Base-by-base conservation (phyloP, 2,113 vertebrate species). In the Chinchilla lanigera region DNA sequence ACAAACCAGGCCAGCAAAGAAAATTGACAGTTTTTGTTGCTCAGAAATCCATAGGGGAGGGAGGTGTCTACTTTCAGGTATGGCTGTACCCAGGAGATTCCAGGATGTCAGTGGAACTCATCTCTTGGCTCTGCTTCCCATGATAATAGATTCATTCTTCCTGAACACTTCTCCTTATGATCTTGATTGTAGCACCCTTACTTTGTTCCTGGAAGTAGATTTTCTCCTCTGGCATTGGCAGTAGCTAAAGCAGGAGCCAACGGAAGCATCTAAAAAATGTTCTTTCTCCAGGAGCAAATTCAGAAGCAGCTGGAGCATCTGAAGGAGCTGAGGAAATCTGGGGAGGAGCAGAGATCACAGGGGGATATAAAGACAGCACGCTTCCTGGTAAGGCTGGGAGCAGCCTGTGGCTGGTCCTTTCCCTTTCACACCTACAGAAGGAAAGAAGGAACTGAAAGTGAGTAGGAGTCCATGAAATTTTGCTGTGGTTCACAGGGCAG, bases 271-370 rank as follows among this genome's bases (percentile, higher is more conserved):
- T 88, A 35, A 67, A 44, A 52, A 85, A 4, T 38, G 12, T 24
- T 94, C 9, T 86, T 94, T 92, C 26, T 52, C 87, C 94, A 98
- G 98, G 94, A 95, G 30, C 77, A 97, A 86, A 97, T 98, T 86
- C 93, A 94, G 78, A 90, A 92, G 87, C 96, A 96, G 54, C 82
- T 98, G 94, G 90, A 96, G 11, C 65, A 86, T 38, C 96, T 98
- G 96, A 96, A 96, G 78, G 35, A 90, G 19, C 38, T 97, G 96
- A 97, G 92, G 85, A 90, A 30, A 41, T 93, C 24, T 13, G 95
- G 90, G 63, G 96, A 97, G 60, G 47, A 97, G 44, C 90, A 97
- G 95, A 92, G 38, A 63, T 81, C 44, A 3, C 92, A 89, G 14
- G 92, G 96, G 12, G 56, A 95, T 4, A 60, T 71, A 81, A 93